A percentile compares a stretch with the other conserved stretches of the same genome.
phyloP scores from a whole-genome alignment of 2,888 invertebrate genomes.

The Scotopteryx bipunctaria region DNA sequence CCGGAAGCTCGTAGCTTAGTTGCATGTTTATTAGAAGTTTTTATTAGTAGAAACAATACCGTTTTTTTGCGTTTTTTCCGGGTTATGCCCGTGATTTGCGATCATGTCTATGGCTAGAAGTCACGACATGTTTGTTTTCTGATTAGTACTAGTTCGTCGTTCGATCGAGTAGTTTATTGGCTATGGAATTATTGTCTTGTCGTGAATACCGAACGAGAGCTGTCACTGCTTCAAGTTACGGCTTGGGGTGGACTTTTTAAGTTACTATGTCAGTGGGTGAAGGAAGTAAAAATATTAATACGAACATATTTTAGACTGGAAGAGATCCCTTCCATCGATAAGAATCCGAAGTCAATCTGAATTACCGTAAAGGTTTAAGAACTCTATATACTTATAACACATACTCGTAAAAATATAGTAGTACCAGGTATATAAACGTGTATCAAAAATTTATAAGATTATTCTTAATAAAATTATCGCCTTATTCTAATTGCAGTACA shows the following conservation, averaged over 20 bases:
- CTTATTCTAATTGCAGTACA: no score
- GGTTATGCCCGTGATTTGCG: slow-evolving; percentile 65
- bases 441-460: no score
- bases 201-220: slow-evolving; percentile 26
- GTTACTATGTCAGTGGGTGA: slow-evolving; percentile 37
- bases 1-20: slow-evolving; percentile 82
- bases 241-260: slow-evolving; percentile 23
- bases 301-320: slow-evolving; percentile 7
- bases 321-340: slow-evolving; percentile 10
- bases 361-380: no score
- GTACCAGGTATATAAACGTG: no score
- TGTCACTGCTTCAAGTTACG: slow-evolving; percentile 20
- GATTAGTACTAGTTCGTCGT: slow-evolving; percentile 40
- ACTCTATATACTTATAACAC: no score
- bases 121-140: slow-evolving; percentile 68
- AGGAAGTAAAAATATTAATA: slow-evolving; percentile 21
- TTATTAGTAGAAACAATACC: slow-evolving; percentile 81
- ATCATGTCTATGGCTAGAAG: slow-evolving; percentile 62
- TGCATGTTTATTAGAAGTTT: slow-evolving; percentile 84
- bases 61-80: slow-evolving; percentile 57
- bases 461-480: no score
- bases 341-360: not conserved
- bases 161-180: slow-evolving; percentile 40
- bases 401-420: no score
- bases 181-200: slow-evolving; percentile 38